phyloP scores from a whole-genome alignment of 1,140 invertebrate genomes.

The Neoseiulus cucumeris region DNA sequence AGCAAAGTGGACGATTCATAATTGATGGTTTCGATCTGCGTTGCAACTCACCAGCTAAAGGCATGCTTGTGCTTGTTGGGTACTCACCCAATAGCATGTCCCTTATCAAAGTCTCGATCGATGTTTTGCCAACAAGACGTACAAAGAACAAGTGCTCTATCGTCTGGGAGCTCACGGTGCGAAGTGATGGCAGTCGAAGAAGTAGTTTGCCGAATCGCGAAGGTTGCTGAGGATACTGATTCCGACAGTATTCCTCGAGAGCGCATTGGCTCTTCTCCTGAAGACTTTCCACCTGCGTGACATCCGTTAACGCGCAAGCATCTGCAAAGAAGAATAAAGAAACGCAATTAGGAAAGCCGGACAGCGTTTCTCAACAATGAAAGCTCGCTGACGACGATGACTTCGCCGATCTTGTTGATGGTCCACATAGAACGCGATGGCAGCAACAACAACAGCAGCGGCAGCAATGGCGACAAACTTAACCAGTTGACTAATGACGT shows the following conservation, averaged over 20 bases:
- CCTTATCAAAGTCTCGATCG: slow-evolving; percentile 86
- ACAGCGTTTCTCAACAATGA: too few relatives aligned
- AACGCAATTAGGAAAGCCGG: background rate
- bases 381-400: background rate
- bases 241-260: slow-evolving; percentile 82
- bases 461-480: too few relatives aligned
- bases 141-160: slow-evolving; percentile 97
- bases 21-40: too few relatives aligned
- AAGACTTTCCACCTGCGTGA: slow-evolving; percentile 76
- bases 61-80: too few relatives aligned
- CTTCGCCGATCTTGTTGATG: too few relatives aligned
- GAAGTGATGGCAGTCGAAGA: slow-evolving; percentile 68
- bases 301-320: slow-evolving; percentile 79
- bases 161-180: slow-evolving; percentile 76
- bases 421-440: too few relatives aligned
- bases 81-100: slow-evolving; percentile 68
- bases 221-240: slow-evolving; percentile 85
- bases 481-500: too few relatives aligned
- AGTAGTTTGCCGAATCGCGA: slow-evolving; percentile 84
- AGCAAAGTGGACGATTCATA: too few relatives aligned
- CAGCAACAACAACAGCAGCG: too few relatives aligned
- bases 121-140: slow-evolving; percentile 79
- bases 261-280: slow-evolving; percentile 95
- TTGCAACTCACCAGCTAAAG: slow-evolving; percentile 16
- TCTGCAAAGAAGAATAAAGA: slow-evolving; percentile 45